Percentiles rank a stretch among this genome's conserved stretches.
These are phyloP conservation scores for Chloebia gouldiae DNA, from an alignment of 2,113 vertebrate species.

Conservation along the genomic window DNA sequence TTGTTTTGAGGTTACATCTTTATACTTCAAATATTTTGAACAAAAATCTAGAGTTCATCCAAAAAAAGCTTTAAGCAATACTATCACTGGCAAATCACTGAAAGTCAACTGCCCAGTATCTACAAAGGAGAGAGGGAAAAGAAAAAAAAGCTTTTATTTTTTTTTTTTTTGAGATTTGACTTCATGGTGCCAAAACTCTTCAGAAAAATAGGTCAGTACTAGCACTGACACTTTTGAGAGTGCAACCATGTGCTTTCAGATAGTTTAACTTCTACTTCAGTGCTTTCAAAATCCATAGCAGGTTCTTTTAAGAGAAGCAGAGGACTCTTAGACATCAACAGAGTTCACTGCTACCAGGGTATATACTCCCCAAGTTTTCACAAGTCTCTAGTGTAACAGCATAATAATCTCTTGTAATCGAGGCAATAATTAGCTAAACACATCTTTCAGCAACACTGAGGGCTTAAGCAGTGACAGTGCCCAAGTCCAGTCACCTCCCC, in stretches of 20 bases:
- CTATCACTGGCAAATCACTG: neutral
- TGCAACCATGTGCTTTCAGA: neutral
- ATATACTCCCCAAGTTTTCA: neutral
- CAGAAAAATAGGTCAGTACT: neutral
- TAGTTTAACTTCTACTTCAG: neutral
- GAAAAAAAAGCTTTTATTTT: neutral
- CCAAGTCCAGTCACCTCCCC: neutral
- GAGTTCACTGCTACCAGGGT: neutral
- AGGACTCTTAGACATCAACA: neutral
- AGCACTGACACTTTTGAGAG: neutral
- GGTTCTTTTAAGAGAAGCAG: neutral
- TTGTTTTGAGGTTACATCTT: neutral
- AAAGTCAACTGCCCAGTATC: neutral
- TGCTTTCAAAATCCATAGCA: neutral
- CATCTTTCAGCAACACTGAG: neutral
- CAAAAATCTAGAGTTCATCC: neutral
- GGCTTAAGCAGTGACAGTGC: neutral
- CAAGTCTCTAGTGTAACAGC: neutral
- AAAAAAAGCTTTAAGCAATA: neutral
- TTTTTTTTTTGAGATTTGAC: neutral
- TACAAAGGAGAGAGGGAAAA: neutral
- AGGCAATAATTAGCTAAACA: neutral
- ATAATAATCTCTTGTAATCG: accelerated
- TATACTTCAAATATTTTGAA: neutral
- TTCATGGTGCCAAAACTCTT: neutral